A percentile compares a stretch with the other conserved stretches of the same genome.
phyloP scores from a whole-genome alignment of 2,113 vertebrate genomes.

The Ornithorhynchus anatinus region DNA sequence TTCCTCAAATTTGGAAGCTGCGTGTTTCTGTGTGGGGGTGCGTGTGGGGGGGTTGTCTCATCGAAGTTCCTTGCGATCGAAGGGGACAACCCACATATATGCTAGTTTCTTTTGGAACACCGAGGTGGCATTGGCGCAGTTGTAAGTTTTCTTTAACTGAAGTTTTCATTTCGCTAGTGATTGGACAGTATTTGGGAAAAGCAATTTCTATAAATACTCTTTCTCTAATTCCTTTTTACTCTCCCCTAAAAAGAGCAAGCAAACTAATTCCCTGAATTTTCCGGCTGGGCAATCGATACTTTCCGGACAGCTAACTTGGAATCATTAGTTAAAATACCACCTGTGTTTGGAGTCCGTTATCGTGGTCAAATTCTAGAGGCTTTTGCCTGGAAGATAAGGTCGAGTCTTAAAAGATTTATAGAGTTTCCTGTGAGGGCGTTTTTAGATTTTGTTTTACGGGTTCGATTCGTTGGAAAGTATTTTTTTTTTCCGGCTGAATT shows the following conservation, averaged over 20 bases:
- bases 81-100: too few relatives aligned
- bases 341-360: not conserved
- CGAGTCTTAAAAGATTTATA: not conserved
- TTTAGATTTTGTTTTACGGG: conserved; percentile 5
- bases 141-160: too few relatives aligned
- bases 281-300: not conserved
- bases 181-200: too few relatives aligned
- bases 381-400: not conserved
- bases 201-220: not conserved
- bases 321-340: not conserved
- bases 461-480: not conserved
- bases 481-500: not conserved
- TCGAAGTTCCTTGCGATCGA: too few relatives aligned
- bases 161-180: too few relatives aligned
- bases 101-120: too few relatives aligned
- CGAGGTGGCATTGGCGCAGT: too few relatives aligned
- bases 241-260: not conserved
- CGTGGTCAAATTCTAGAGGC: conserved; percentile 13
- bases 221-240: not conserved
- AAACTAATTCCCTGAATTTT: not conserved
- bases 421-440: not conserved
- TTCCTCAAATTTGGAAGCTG: too few relatives aligned
- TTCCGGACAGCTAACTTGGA: not conserved
- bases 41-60: too few relatives aligned
- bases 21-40: too few relatives aligned